These are phyloP conservation scores for Platynereis dumerilii DNA, from an alignment of 2,888 invertebrate genomes.

Conservation along the genomic window DNA sequence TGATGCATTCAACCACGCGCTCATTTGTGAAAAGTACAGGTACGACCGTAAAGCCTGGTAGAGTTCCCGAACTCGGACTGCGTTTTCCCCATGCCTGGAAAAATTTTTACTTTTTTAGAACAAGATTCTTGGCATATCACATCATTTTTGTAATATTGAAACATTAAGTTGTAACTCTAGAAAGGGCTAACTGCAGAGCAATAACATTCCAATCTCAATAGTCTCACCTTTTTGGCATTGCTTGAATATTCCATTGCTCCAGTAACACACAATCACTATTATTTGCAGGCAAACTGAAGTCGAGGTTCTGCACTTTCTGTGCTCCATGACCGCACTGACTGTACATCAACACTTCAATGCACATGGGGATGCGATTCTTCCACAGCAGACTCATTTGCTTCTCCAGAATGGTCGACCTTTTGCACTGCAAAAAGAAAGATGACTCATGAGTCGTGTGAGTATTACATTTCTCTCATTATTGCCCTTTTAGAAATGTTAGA, in stretches of 20 bases:
- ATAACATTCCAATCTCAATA: no score
- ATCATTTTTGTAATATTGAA: no score
- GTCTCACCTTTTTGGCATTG: conserved; percentile 29
- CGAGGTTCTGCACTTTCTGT: conserved; percentile 60
- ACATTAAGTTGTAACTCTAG: no score
- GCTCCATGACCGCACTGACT: conserved; percentile 73
- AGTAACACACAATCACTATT: conserved; percentile 69
- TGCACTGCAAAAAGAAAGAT: conserved; percentile 64
- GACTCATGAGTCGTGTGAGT: not conserved
- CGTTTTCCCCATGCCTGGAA: conserved; percentile 36
- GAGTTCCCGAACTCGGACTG: conserved; percentile 64
- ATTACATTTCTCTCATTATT: not conserved
- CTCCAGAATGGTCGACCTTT: conserved; percentile 67
- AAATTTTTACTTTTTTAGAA: no score
- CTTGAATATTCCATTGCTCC: conserved; percentile 83
- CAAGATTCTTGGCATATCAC: no score
- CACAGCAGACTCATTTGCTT: conserved; percentile 72
- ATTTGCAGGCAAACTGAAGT: conserved; percentile 52
- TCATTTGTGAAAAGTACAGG: conserved; percentile 94
- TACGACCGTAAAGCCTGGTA: conserved; percentile 93
- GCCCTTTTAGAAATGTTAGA: no score
- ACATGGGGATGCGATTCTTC: conserved; percentile 76
- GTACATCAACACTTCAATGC: conserved; percentile 81
- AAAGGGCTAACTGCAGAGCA: no score
- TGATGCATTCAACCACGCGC: conserved; percentile 79